Base-by-base conservation (phyloP, 1,140 invertebrate genomes). In the Orius laevigatus region DNA sequence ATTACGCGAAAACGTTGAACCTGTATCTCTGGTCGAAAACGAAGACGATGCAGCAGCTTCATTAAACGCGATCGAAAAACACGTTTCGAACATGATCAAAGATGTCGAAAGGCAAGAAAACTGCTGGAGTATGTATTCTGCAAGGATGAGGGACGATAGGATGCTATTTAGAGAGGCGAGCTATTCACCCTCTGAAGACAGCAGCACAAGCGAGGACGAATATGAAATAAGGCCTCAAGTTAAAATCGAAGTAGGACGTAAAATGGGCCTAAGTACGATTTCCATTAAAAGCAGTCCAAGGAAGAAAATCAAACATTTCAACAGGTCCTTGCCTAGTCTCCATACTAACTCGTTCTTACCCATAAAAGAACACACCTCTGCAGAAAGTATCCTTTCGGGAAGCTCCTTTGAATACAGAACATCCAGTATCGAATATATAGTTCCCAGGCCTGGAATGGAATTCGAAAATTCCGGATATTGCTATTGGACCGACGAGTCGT, bases 131-230 rank as follows among this genome's bases (percentile, higher is more conserved):
- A 11, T 38, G 36, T 38, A 38, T 16, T 12, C 36, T 3, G 15
- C 36, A 38, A 16, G 36, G 36, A 38, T 38, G 36, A 38, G 36
- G 10, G 5, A 38, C 15, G 36, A 12, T 3, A 38, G 3, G 15
- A 25, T 46, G 39, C 43, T 31, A 5, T 45, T 45, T 45, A 19
- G 43, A 25, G 43, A 45, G n/a, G 25, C 43, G 6, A 45, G 43
- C 15, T 33, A 12, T 16, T 31, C 43, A n/a, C 43, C 43, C 2
- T 45, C 43, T 31, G 34, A 16, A 5, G 12, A 9, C 19, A 49
- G 18, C 46, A 46, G 48, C 43, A 16, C 35, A 57, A 63, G 46
- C 58, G 63, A 44, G 63, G 64, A 63, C 65, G 59, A 55, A 62
- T 63, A 55, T 61, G 63, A 12, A 60, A 18, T 36, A 5, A 2